These are phyloP conservation scores for Melanotaenia duboulayi DNA, from an alignment of 2,113 vertebrate species.

Conservation along the genomic window DNA sequence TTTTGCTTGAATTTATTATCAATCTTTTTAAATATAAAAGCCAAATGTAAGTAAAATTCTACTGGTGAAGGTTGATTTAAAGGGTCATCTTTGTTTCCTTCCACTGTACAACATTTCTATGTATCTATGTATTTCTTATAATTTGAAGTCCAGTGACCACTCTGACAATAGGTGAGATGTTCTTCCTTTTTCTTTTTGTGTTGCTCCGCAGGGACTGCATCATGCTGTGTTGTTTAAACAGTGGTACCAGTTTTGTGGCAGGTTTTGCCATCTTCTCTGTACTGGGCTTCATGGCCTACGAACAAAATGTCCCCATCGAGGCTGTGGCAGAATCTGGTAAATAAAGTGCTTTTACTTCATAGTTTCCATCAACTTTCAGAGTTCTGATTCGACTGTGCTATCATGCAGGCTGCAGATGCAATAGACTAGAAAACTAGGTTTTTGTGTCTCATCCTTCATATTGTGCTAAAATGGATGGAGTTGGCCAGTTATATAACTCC, in stretches of 20 bases:
- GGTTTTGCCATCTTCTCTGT: slow-evolving; percentile 99
- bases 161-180: slow-evolving; percentile 21
- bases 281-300: slow-evolving; percentile 97
- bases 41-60: not conserved
- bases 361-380: not conserved
- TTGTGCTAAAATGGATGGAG: slow-evolving; percentile 39
- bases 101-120: not conserved
- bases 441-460: not conserved
- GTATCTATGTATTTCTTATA: not conserved
- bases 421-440: not conserved
- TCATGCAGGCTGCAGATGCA: not conserved
- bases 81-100: not conserved
- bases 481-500: slow-evolving; percentile 50
- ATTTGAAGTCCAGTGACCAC: not conserved
- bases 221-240: slow-evolving; percentile 98
- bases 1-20: not conserved
- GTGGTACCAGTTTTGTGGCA: slow-evolving; percentile 97
- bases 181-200: slow-evolving; percentile 6
- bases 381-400: not conserved
- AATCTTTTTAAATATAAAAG: not conserved
- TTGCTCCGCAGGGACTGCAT: slow-evolving; percentile 90
- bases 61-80: not conserved
- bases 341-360: not conserved
- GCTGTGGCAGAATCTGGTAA: slow-evolving; percentile 96
- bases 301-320: slow-evolving; percentile 95